Base-by-base conservation (phyloP, 2,113 vertebrate genomes). In the Malurus elegans region DNA sequence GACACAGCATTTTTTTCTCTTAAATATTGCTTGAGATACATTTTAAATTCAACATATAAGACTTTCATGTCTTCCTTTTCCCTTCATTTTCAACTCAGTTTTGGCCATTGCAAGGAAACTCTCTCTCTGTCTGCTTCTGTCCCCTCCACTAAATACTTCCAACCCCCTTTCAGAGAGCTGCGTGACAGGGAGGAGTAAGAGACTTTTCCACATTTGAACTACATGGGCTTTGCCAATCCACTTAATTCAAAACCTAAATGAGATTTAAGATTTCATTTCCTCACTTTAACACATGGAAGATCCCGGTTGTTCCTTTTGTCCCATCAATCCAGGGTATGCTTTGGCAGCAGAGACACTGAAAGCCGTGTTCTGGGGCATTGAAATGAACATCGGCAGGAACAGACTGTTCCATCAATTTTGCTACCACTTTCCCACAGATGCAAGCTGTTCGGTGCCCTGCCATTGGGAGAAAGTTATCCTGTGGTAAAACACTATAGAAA, bases 331-430 rank as follows among this genome's bases (percentile, higher is more conserved):
- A 34, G 48, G 53, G 79, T 74, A 53, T 4, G 16, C 60, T 66
- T 79, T 78, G 60, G 79, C 74, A 94, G 85, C 56, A 56, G 76
- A 79, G 38, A 72, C 0, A 12, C 79, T 13, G 31, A 82, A 81
- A 93, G 71, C 44, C 1, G 1, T 88, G 31, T 92, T 94, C 74
- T 32, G 64, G 82, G 93, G 72, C 92, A 88, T 18, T 0, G 2
- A 95, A 96, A 92, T 86, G 93, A 96, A 61, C 87, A 86, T 80
- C 71, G 3, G 31, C 58, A 79, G 86, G 79, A 93, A 96, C 88
- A 95, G 91, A 92, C 81, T 87, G 93, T 88, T 96, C 91, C 90
- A 86, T 93, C 92, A 94, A 44, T 93, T 96, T 72, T 9, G 8
- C 72, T 58, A 88, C 86, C 67, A 64, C 80, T 82, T 94, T 84